Evolutionary conservation across 2,888 invertebrate species (phyloP).

Genomic region (Cerceris rybyensis): DNA sequence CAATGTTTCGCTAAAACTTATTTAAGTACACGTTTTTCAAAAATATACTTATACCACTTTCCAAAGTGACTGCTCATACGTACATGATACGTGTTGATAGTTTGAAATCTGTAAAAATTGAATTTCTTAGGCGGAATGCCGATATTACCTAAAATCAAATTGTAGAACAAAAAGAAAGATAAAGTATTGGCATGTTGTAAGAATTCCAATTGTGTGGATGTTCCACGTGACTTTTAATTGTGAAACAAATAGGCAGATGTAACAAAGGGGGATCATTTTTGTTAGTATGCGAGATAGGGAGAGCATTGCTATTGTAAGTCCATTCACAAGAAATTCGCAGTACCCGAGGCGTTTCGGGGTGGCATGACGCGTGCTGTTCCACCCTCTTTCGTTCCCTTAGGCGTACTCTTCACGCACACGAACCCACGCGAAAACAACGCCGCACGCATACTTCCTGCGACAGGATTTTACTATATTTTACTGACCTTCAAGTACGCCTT

Average conservation of each 20-base stretch:
- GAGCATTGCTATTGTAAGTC: neutral
- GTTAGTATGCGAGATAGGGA: slow-evolving; percentile 2
- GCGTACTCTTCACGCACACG: slow-evolving; percentile 26
- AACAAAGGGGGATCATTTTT: neutral
- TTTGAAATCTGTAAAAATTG: no score
- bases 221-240: neutral
- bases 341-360: slow-evolving; percentile 47
- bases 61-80: no score
- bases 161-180: no score
- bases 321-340: slow-evolving; percentile 36
- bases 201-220: no score
- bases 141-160: no score
- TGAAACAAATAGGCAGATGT: no score
- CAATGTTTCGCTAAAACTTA: no score
- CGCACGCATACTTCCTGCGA: slow-evolving; percentile 41
- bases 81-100: no score
- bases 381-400: slow-evolving; percentile 45
- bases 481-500: slow-evolving; percentile 21
- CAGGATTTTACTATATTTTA: slow-evolving; percentile 33
- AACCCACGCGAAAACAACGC: slow-evolving; percentile 25
- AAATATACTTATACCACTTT: no score
- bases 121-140: no score
- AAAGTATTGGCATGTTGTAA: no score
- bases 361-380: slow-evolving; percentile 51
- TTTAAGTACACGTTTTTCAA: no score